phyloP scores from a whole-genome alignment of 1,140 invertebrate species.

The silkworm (Bombyx mori) region DNA sequence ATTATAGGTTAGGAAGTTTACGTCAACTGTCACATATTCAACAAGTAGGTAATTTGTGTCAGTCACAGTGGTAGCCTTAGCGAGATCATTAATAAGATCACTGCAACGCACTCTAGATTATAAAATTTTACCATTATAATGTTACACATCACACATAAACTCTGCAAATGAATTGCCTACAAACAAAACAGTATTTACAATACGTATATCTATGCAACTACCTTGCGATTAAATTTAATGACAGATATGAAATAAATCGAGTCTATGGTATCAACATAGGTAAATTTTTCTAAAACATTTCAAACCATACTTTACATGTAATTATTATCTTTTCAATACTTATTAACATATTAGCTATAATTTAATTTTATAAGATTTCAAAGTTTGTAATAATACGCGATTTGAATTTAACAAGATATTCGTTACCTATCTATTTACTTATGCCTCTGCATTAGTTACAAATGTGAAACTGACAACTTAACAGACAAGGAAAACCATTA shows the following conservation, averaged over 20 bases:
- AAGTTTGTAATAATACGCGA: slow-evolving; percentile 62
- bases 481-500: slow-evolving; percentile 49
- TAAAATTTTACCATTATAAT: slow-evolving; percentile 20
- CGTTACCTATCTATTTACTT: slow-evolving; percentile 62
- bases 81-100: not conserved
- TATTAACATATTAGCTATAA: slow-evolving; percentile 67
- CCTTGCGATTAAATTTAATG: slow-evolving; percentile 48
- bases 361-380: slow-evolving; percentile 49
- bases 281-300: slow-evolving; percentile 70
- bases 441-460: slow-evolving; percentile 37
- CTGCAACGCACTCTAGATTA: slow-evolving; percentile 17
- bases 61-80: too few relatives aligned
- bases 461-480: slow-evolving; percentile 50
- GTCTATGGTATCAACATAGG: slow-evolving; percentile 57
- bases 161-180: slow-evolving; percentile 52
- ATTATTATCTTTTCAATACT: slow-evolving; percentile 59
- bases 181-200: slow-evolving; percentile 51
- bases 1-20: too few relatives aligned
- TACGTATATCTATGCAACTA: slow-evolving; percentile 58
- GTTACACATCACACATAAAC: slow-evolving; percentile 54
- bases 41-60: too few relatives aligned
- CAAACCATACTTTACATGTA: slow-evolving; percentile 59
- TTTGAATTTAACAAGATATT: slow-evolving; percentile 68
- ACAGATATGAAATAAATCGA: slow-evolving; percentile 55
- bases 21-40: too few relatives aligned